Evolutionary conservation across 1,140 invertebrate genomes (phyloP), one percentile per base, ranked within the genome.

Genomic region (Ruditapes philippinarum): DNA sequence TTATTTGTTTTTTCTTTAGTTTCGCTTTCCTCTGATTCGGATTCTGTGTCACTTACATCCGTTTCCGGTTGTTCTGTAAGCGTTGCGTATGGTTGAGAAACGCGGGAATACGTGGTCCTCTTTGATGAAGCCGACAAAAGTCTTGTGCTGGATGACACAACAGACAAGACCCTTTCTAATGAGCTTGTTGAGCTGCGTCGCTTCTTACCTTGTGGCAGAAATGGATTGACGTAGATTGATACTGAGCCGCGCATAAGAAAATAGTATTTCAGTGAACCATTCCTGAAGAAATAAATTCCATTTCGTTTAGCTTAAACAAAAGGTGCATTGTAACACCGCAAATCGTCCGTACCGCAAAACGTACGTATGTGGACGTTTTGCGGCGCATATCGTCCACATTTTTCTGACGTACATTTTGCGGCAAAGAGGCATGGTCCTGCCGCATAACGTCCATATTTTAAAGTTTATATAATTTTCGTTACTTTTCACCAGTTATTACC

Each of bases 201-300:
- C 2, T 38, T n/a, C 1, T 54, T 38, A 5, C 65, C 65, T 31
- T 65, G 42, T 51, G 68, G 22, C 22, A 73, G 19, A 31, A 73
- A 84, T 25, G 82, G 82, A 57, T 84, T 84, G 4, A 84, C 62
- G 42, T 33, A 84, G 14, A 84, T 68, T 22, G 82, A 84, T 2
- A 57, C 65, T 12, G 82, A 73, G 0, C 82, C 82, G 19, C 68
- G 40, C 11, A 84, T 28, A 28, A 84, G 28, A 31, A 84, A 38
- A 54, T 36, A 73, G 36, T 74, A 84, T 17, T 51, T 42, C 31
- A 68, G 28, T 38, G 40, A 28, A 49, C n/a, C 38, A 31, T 28
- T 70, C 19, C 82, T 84, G n/a, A n/a, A n/a, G n/a, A n/a, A n/a
- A n/a, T n/a, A n/a, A n/a, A n/a, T n/a, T n/a, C n/a, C n/a, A n/a